These are phyloP conservation scores for Caenorhabditis zanzibari DNA, from an alignment of 2,888 invertebrate genomes.

Conservation along the genomic window DNA sequence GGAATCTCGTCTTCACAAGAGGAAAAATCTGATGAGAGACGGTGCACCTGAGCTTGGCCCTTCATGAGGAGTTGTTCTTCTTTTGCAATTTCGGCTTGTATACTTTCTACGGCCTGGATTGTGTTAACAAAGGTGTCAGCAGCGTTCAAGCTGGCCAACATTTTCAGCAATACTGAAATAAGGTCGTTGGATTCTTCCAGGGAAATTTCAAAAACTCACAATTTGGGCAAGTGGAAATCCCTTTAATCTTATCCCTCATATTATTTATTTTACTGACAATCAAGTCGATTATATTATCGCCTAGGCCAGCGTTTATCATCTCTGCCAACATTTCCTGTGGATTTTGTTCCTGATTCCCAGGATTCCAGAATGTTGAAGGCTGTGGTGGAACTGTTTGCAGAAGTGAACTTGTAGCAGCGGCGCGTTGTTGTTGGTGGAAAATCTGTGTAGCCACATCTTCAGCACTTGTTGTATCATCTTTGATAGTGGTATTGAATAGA, in stretches of 20 bases:
- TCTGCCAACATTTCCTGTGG: constrained; percentile 55
- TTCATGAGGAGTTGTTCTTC: constrained; percentile 37
- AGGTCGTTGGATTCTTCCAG: too few relatives aligned
- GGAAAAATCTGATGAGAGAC: constrained; percentile 50
- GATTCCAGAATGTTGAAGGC: constrained; percentile 36
- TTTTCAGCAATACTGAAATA: constrained; percentile 48
- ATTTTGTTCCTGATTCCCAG: constrained; percentile 21
- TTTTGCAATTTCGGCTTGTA: constrained; percentile 57
- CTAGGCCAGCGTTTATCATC: constrained; percentile 51
- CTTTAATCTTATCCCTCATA: constrained; percentile 52
- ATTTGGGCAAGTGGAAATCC: constrained; percentile 48
- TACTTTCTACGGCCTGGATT: constrained; percentile 47
- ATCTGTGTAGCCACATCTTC: constrained; percentile 46
- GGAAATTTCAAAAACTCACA: constrained; percentile 14
- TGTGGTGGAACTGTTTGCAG: constrained; percentile 34
- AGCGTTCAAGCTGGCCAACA: constrained; percentile 54
- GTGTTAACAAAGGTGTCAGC: constrained; percentile 52
- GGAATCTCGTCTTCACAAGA: constrained; percentile 48
- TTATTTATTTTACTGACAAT: constrained; percentile 53
- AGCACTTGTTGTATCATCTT: constrained; percentile 18
- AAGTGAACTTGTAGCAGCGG: constrained; percentile 24
- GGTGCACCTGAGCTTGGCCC: constrained; percentile 39
- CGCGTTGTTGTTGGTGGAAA: constrained; percentile 45
- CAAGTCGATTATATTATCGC: constrained; percentile 51
- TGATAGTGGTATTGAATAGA: constrained; percentile 26